A percentile compares a stretch with the other conserved stretches of the same genome.
Evolutionary conservation across 2,113 vertebrate species (phyloP).

Genomic region (Australoheros scitulus): DNA sequence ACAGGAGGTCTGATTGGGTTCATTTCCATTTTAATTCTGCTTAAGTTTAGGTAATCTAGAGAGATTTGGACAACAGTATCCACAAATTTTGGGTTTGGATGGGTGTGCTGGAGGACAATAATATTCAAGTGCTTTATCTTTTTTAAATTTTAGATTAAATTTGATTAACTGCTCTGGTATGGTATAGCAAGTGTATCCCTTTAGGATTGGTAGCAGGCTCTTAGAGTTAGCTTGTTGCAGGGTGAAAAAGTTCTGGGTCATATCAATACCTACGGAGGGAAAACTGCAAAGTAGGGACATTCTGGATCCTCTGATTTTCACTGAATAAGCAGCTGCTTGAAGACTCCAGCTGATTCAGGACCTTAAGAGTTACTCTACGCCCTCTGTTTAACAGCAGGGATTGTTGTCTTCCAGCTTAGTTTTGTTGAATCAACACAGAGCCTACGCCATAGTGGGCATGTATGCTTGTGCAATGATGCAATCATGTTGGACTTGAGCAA

Average conservation of each 20-base stretch:
- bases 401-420: not conserved
- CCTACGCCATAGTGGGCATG: not conserved
- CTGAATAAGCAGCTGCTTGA: too few relatives aligned
- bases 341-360: too few relatives aligned
- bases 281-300: not conserved
- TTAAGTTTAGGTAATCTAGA: not conserved
- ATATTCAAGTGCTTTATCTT: not conserved
- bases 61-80: too few relatives aligned
- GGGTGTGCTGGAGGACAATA: not conserved
- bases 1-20: not conserved
- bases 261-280: not conserved
- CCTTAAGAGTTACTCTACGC: not conserved
- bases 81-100: too few relatives aligned
- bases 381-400: not conserved
- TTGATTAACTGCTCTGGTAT: not conserved
- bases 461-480: accelerated
- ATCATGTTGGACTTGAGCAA: too few relatives aligned
- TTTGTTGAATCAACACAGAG: not conserved
- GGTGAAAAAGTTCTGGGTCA: not conserved
- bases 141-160: not conserved
- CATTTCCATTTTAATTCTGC: not conserved
- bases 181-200: not conserved
- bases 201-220: not conserved
- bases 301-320: not conserved
- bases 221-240: not conserved